Evolutionary conservation across 2,797 vertebrate species (phyloP).

Genomic region (Furcifer pardalis): DNA sequence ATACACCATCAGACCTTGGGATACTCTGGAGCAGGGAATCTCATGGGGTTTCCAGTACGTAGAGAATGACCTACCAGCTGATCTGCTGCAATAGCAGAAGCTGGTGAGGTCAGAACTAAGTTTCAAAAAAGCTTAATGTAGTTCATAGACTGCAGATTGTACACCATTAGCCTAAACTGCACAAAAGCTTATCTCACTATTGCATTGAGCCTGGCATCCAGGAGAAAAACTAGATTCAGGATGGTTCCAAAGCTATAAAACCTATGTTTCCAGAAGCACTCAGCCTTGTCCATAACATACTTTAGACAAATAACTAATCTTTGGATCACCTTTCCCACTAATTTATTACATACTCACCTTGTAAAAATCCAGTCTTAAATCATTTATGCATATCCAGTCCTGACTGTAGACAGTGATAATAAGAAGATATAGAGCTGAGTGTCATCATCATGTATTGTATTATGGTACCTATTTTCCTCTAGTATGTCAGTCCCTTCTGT

Average conservation of each 20-base stretch:
- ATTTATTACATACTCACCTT: background rate
- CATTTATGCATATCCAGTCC: background rate
- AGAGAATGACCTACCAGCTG: too few species aligned
- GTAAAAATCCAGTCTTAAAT: background rate
- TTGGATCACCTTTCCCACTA: background rate
- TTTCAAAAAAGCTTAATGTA: too few species aligned
- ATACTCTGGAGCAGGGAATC: too few species aligned
- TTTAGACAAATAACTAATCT: background rate
- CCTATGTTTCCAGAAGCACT: background rate
- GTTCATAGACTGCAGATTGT: too few species aligned
- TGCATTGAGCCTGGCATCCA: background rate
- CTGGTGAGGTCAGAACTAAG: too few species aligned
- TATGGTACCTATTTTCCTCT: background rate
- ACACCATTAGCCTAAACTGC: background rate
- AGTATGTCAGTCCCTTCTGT: background rate
- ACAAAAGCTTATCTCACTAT: too few species aligned
- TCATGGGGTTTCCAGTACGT: too few species aligned
- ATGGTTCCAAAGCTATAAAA: background rate
- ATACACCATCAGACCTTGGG: too few species aligned
- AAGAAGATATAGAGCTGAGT: background rate
- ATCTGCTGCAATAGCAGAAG: too few species aligned
- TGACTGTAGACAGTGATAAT: background rate
- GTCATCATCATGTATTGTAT: background rate
- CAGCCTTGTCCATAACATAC: background rate
- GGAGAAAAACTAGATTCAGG: background rate